Conservation (phyloP, 1,140 invertebrate genomes). For the Euschistus heros region DNA sequence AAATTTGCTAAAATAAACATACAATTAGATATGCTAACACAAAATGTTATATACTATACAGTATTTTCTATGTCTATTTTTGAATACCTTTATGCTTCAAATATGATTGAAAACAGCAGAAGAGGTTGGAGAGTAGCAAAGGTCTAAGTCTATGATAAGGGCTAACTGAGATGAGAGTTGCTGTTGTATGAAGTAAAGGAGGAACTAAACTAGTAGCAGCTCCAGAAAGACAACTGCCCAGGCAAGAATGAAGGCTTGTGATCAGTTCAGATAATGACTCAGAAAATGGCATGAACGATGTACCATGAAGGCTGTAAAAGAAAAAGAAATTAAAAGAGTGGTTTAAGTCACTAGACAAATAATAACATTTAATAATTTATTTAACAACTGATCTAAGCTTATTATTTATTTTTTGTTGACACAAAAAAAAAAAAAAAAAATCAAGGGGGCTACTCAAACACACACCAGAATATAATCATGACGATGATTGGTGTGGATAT, state of each 20-base stretch:
- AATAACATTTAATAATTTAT: no score
- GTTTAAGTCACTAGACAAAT: no score
- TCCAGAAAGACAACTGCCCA: background rate
- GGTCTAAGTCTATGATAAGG: slow-evolving; percentile 22
- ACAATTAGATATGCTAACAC: no score
- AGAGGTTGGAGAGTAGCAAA: background rate
- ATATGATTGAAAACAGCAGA: slow-evolving; percentile 3
- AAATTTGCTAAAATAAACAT: no score
- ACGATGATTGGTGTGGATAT: no score
- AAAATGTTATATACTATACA: no score
- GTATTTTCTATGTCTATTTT: no score
- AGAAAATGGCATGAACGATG: slow-evolving; percentile 23
- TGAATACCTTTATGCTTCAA: background rate
- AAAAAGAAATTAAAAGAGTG: background rate
- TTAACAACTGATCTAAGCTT: no score
- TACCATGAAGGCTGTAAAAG: slow-evolving; percentile 11
- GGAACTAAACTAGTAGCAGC: background rate
- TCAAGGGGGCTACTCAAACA: no score
- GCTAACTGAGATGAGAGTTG: slow-evolving; percentile 19
- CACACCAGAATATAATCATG: no score
- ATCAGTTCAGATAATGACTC: slow-evolving; percentile 20
- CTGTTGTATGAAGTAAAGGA: slow-evolving; percentile 12
- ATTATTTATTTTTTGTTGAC: no score
- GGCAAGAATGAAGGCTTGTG: slow-evolving; percentile 14
- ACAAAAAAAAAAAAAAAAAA: no score